These are phyloP conservation scores for Sebastes baramenuke DNA, from an alignment of 2,797 vertebrate species.

Conservation along the genomic window DNA sequence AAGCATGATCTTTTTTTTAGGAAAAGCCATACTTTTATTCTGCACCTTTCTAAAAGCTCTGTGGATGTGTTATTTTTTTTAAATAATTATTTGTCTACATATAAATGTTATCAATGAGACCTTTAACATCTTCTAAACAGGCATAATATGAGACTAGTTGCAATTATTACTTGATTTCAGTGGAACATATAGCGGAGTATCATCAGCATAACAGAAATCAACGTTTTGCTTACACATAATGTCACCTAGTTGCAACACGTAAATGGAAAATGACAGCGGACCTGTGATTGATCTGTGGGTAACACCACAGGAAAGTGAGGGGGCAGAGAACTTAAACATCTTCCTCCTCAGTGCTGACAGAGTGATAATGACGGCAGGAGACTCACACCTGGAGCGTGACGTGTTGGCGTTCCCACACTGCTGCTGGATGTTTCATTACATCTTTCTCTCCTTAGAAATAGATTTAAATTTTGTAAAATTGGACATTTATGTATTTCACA, in stretches of 20 bases:
- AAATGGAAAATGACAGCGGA: background rate
- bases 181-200: too few relatives aligned
- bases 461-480: background rate
- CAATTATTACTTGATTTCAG: too few relatives aligned
- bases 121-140: too few relatives aligned
- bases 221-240: background rate
- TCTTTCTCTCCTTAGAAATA: background rate
- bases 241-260: background rate
- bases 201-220: too few relatives aligned
- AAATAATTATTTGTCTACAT: too few relatives aligned
- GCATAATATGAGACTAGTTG: too few relatives aligned
- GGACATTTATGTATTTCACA: background rate
- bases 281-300: background rate
- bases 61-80: too few relatives aligned
- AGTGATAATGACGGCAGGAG: background rate
- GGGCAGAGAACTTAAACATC: background rate
- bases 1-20: too few relatives aligned
- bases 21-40: too few relatives aligned
- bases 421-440: background rate
- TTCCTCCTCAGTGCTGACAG: background rate
- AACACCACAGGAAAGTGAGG: background rate
- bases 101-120: too few relatives aligned
- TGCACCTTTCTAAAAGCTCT: too few relatives aligned
- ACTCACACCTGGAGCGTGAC: constrained; percentile 5
- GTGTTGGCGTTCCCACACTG: background rate